Conservation (phyloP, 2,113 vertebrate genomes). For the Rhombomys opimus region DNA sequence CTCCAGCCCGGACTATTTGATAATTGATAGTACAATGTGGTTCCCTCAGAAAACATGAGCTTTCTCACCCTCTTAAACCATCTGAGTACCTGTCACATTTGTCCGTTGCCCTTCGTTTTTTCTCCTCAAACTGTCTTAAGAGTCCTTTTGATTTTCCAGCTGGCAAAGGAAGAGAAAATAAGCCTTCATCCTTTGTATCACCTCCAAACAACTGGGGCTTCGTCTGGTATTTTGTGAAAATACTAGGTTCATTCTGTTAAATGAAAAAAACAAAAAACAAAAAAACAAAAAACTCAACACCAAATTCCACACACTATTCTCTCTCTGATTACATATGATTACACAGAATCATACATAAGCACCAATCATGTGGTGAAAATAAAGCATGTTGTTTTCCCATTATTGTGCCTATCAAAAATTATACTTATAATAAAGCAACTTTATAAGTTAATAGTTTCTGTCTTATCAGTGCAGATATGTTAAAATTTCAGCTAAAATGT, state of each 20-base stretch:
- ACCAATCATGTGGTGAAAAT: slow-evolving; percentile 28
- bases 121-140: slow-evolving; percentile 92
- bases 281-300: slow-evolving; percentile 1
- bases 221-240: slow-evolving; percentile 91
- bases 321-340: not conserved
- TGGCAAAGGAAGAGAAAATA: slow-evolving; percentile 79
- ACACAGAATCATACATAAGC: slow-evolving; percentile 33
- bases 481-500: slow-evolving; percentile 51
- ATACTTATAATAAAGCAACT: slow-evolving; percentile 11
- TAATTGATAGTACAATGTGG: not conserved
- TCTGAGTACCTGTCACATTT: slow-evolving; percentile 90
- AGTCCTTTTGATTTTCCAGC: slow-evolving; percentile 86
- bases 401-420: slow-evolving; percentile 46
- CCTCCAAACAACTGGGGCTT: slow-evolving; percentile 93
- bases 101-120: slow-evolving; percentile 93
- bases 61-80: slow-evolving; percentile 17
- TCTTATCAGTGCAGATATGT: not conserved
- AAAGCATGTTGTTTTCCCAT: slow-evolving; percentile 7
- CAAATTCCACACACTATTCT: slow-evolving; percentile 42
- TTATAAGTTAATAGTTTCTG: slow-evolving; percentile 57
- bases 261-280: slow-evolving; percentile 64
- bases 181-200: slow-evolving; percentile 87
- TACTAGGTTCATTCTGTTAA: slow-evolving; percentile 91
- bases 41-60: slow-evolving; percentile 47
- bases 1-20: not conserved